Evolutionary conservation across 2,888 invertebrate species (phyloP).

Genomic region (Spodoptera littoralis): DNA sequence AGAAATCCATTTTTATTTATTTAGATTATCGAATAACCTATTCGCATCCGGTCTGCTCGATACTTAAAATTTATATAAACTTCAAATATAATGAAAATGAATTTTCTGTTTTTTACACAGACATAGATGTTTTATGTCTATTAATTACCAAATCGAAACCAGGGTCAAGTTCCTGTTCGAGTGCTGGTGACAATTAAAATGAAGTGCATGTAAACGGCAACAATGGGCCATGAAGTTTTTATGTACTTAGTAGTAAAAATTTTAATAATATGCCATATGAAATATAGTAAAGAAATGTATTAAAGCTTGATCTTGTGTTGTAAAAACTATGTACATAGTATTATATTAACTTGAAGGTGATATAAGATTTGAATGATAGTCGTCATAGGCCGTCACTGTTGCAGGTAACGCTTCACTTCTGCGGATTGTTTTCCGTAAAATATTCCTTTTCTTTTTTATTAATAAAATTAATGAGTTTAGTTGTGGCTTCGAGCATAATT

Average conservation of each 20-base stretch:
- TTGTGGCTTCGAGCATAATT: constrained; percentile 63
- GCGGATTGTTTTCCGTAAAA: constrained; percentile 9
- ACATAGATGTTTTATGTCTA: no score
- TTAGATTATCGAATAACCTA: no score
- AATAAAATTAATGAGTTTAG: constrained; percentile 71
- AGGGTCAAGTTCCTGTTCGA: no score
- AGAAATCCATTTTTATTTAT: no score
- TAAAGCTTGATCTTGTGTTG: constrained; percentile 12
- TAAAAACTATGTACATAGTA: constrained; percentile 11
- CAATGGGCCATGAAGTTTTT: no score
- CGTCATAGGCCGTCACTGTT: constrained; percentile 2
- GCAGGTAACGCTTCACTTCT: background rate
- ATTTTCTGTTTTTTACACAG: no score
- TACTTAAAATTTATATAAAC: background rate
- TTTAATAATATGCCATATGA: background rate
- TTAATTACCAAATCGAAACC: no score
- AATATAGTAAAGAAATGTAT: constrained; percentile 13
- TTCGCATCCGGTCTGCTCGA: no score
- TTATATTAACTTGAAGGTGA: constrained; percentile 7
- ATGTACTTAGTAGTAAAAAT: background rate
- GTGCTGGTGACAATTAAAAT: no score
- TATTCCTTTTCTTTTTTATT: constrained; percentile 72
- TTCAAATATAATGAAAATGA: no score
- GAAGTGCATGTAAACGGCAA: no score
- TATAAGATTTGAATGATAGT: background rate